Evolutionary conservation across 1,140 invertebrate species (phyloP).

Genomic region (Drosophila erecta): DNA sequence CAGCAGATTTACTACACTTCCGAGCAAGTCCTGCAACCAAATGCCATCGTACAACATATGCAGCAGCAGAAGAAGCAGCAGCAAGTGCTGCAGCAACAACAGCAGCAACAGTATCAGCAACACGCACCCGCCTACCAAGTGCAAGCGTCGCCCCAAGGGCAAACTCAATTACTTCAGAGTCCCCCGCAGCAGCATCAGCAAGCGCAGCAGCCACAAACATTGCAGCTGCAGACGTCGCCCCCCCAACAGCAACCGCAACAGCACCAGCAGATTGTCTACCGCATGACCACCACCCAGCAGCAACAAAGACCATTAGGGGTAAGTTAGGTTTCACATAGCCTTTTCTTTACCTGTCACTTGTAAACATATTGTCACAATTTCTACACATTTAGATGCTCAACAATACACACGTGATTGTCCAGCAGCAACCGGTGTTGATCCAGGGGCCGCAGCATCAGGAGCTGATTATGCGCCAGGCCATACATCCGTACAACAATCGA

Average conservation of each 20-base stretch:
- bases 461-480: constrained; percentile 74
- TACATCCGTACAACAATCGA: constrained; percentile 74
- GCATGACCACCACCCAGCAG: constrained; percentile 67
- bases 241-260: constrained; percentile 63
- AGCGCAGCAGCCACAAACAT: constrained; percentile 60
- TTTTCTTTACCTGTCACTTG: background rate
- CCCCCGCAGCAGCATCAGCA: constrained; percentile 57
- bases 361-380: background rate
- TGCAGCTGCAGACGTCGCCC: constrained; percentile 79
- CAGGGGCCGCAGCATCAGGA: constrained; percentile 76
- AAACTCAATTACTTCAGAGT: constrained; percentile 62
- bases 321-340: constrained; percentile 14
- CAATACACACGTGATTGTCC: constrained; percentile 79
- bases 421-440: constrained; percentile 75
- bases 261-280: constrained; percentile 80
- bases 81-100: constrained; percentile 62
- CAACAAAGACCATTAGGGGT: constrained; percentile 62
- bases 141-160: constrained; percentile 62
- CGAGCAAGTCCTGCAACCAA: constrained; percentile 69
- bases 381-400: constrained; percentile 48
- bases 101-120: constrained; percentile 58
- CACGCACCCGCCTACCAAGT: constrained; percentile 66
- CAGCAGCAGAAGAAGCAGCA: constrained; percentile 83
- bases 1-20: constrained; percentile 78
- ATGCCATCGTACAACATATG: constrained; percentile 70